Percentiles rank a stretch among this genome's conserved stretches.
phyloP scores from a whole-genome alignment of 2,797 vertebrate genomes.

The Semotilus atromaculatus region DNA sequence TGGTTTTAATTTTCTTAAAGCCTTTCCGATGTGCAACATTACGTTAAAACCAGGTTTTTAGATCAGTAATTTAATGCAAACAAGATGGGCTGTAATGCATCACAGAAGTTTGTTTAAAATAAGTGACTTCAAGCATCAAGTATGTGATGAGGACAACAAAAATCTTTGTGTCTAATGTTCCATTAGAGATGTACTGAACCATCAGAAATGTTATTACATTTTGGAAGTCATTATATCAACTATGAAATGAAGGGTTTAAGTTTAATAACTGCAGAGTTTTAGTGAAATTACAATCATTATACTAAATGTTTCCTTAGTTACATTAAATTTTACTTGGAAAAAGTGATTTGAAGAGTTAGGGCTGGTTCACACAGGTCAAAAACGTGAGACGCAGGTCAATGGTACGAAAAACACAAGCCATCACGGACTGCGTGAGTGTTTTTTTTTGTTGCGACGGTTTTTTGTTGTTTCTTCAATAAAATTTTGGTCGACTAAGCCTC shows the following conservation, averaged over 20 bases:
- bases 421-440: too few species aligned
- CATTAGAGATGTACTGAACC: conserved; percentile 36
- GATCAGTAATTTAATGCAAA: conserved; percentile 19
- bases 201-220: conserved; percentile 39
- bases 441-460: too few species aligned
- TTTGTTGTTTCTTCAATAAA: too few species aligned
- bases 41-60: conserved; percentile 9
- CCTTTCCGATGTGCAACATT: neutral
- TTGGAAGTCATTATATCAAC: conserved; percentile 6
- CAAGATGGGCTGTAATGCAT: conserved; percentile 3
- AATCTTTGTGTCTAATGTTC: conserved; percentile 14
- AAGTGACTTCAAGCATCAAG: conserved; percentile 2
- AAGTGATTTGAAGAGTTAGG: neutral
- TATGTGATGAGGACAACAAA: neutral
- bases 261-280: neutral
- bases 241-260: conserved; percentile 17
- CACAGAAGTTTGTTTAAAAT: neutral
- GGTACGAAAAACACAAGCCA: neutral
- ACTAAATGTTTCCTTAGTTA: neutral
- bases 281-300: conserved; percentile 16
- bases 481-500: too few species aligned
- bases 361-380: neutral
- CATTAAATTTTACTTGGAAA: neutral
- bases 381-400: neutral
- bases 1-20: conserved; percentile 21